Evolutionary conservation across 2,888 invertebrate genomes (phyloP).

Genomic region (Epirrhoe tristata): DNA sequence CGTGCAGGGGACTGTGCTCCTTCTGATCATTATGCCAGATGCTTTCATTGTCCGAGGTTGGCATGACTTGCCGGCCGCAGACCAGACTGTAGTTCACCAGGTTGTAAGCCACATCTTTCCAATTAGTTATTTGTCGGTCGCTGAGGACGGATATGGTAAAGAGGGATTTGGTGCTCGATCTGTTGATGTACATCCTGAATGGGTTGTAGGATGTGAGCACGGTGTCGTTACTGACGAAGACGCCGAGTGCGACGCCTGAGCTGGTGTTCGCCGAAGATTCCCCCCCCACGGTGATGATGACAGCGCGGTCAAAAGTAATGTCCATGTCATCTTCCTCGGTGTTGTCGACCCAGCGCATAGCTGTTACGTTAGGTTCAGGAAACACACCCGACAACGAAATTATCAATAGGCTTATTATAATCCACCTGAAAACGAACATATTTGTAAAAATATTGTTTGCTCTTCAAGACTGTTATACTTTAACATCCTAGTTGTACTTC

Average conservation of each 20-base stretch:
- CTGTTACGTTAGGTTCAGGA: not conserved
- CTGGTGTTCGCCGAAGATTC: not conserved
- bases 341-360: slow-evolving; percentile 33
- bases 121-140: not conserved
- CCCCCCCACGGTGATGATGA: slow-evolving; percentile 9
- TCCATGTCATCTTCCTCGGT: slow-evolving; percentile 16
- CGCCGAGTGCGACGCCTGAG: slow-evolving; percentile 13
- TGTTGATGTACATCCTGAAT: slow-evolving; percentile 18
- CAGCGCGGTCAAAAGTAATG: slow-evolving; percentile 28
- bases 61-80: slow-evolving; percentile 29
- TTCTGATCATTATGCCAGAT: slow-evolving; percentile 13
- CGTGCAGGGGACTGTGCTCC: slow-evolving; percentile 31
- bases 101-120: slow-evolving; percentile 2
- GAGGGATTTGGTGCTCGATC: not conserved
- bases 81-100: not conserved
- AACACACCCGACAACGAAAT: not conserved
- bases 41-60: not conserved
- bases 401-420: not conserved
- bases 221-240: slow-evolving; percentile 13
- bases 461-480: no score
- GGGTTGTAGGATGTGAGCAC: slow-evolving; percentile 33
- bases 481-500: no score
- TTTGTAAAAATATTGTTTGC: not conserved
- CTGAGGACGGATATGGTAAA: slow-evolving; percentile 10
- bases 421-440: slow-evolving; percentile 8